Evolutionary conservation across 2,797 vertebrate species (phyloP).

Genomic region (Caiman crocodilus): DNA sequence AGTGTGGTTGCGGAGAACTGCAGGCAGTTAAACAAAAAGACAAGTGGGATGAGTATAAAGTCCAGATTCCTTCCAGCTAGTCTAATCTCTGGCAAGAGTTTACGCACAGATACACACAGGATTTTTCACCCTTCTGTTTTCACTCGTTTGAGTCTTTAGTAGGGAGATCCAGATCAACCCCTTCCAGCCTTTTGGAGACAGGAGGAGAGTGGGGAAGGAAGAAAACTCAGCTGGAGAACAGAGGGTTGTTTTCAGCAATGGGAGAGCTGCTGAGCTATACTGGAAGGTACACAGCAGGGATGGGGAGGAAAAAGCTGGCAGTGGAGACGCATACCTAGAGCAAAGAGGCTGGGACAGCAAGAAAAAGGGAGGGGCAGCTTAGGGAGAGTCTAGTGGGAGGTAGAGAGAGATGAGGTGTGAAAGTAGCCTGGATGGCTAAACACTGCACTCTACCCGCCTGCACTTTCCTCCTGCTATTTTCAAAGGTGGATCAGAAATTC

Average conservation of each 20-base stretch:
- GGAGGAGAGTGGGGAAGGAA: background rate
- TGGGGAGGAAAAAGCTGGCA: background rate
- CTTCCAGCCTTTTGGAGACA: background rate
- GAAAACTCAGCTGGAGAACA: background rate
- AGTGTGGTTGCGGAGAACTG: slow-evolving; percentile 30
- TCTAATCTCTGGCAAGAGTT: slow-evolving; percentile 43
- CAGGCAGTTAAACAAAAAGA: slow-evolving; percentile 42
- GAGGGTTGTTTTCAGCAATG: background rate
- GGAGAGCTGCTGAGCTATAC: background rate
- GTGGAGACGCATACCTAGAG: background rate
- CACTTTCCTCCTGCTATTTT: background rate
- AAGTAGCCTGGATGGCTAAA: background rate
- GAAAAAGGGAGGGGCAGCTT: slow-evolving; percentile 27
- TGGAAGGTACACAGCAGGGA: background rate
- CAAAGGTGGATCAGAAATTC: background rate
- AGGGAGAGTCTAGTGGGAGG: background rate
- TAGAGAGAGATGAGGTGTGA: slow-evolving; percentile 13
- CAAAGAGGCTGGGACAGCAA: slow-evolving; percentile 1
- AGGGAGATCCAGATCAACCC: background rate
- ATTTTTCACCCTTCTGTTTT: background rate
- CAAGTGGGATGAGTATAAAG: slow-evolving; percentile 53
- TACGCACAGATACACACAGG: background rate
- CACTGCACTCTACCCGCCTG: slow-evolving; percentile 15
- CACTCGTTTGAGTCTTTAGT: background rate
- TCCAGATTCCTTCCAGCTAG: slow-evolving; percentile 50